Conservation (phyloP, 2,888 invertebrate species). For the Frankliniella intonsa region DNA sequence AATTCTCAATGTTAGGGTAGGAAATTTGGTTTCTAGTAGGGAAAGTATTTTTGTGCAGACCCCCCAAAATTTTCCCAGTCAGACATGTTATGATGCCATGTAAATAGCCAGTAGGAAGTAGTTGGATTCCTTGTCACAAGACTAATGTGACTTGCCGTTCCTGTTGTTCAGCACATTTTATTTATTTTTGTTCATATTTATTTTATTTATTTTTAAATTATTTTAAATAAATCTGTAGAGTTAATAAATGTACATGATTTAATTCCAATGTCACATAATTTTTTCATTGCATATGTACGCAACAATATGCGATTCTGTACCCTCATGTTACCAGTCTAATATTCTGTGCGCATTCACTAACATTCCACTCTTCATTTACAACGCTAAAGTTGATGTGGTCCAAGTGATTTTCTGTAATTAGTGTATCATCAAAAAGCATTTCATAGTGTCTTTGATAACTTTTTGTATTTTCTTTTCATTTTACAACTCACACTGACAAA, state of each 20-base stretch:
- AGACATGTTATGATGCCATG: conserved; percentile 9
- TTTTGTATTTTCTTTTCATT: neutral
- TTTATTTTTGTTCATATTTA: neutral
- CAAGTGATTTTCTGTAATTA: no score
- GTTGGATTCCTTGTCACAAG: neutral
- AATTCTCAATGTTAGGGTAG: neutral
- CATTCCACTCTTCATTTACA: no score
- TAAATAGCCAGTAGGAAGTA: conserved; percentile 9
- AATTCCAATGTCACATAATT: no score
- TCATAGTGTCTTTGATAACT: neutral
- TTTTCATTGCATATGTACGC: no score
- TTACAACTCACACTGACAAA: neutral
- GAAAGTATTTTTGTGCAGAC: neutral
- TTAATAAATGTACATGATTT: no score
- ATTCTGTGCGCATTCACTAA: no score
- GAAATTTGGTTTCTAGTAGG: neutral
- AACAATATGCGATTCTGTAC: no score
- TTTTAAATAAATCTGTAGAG: neutral
- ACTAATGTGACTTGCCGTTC: neutral
- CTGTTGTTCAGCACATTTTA: neutral
- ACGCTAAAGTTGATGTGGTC: no score
- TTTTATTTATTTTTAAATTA: neutral
- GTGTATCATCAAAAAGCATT: neutral
- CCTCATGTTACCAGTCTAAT: no score
- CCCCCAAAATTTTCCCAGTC: neutral